These are phyloP conservation scores for Trichonephila clavipes DNA, from an alignment of 1,140 invertebrate species.

Conservation along the genomic window DNA sequence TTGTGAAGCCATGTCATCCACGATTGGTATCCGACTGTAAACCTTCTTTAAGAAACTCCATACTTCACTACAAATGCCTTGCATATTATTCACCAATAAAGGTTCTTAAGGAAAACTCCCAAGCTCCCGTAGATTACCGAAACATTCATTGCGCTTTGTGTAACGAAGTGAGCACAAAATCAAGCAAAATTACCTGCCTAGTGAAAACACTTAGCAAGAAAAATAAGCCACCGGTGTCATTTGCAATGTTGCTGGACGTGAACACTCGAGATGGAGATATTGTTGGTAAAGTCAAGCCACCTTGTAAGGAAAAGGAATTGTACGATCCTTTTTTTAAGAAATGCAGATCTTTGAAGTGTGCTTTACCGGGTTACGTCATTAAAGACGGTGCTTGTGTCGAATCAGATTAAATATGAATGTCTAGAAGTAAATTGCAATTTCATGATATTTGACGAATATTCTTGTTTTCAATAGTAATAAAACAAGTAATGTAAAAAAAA, in stretches of 20 bases:
- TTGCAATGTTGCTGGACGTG: not conserved
- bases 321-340: conserved; percentile 83
- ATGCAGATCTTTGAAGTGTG: conserved; percentile 81
- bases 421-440: too few relatives aligned
- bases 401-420: not conserved
- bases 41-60: too few relatives aligned
- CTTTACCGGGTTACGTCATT: not conserved
- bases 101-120: not conserved
- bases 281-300: not conserved
- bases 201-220: not conserved
- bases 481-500: too few relatives aligned
- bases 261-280: not conserved
- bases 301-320: conserved; percentile 79
- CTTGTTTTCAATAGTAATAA: too few relatives aligned
- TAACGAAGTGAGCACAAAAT: conserved; percentile 78
- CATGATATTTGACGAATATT: too few relatives aligned
- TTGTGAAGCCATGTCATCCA: not conserved
- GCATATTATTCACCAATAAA: not conserved
- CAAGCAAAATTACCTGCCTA: not conserved
- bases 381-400: not conserved
- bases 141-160: conserved; percentile 84
- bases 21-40: not conserved
- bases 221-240: not conserved
- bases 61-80: not conserved
- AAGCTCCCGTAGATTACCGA: conserved; percentile 79